Percentiles rank a stretch among this genome's conserved stretches.
Evolutionary conservation across 2,797 vertebrate genomes (phyloP).

Genomic region (Phrynocephalus vlangalii): DNA sequence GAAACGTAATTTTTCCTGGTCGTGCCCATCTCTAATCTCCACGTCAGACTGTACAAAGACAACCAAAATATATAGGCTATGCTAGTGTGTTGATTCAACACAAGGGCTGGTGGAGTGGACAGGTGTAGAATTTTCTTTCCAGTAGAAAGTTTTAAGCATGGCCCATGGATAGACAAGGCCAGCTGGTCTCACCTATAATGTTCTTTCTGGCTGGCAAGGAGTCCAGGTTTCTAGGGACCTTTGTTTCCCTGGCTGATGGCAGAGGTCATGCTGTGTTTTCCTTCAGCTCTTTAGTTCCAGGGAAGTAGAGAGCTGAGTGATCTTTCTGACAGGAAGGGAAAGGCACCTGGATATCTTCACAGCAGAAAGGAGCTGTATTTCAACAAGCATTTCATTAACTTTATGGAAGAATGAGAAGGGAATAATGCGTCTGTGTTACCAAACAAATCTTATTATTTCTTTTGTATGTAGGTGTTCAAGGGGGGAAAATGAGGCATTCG

Average conservation of each 20-base stretch:
- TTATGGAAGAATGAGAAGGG: constrained; percentile 25
- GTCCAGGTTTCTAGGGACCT: not conserved
- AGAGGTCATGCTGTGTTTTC: not conserved
- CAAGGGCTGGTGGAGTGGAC: not conserved
- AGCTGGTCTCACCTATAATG: not conserved
- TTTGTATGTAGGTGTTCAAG: constrained; percentile 14
- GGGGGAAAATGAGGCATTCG: constrained; percentile 18
- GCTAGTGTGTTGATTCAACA: no score
- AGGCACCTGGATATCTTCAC: not conserved
- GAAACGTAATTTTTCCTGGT: no score
- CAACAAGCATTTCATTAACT: constrained; percentile 10
- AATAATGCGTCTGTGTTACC: not conserved
- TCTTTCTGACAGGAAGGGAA: not conserved
- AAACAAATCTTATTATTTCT: constrained; percentile 12
- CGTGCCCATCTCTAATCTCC: no score
- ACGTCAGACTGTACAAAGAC: no score
- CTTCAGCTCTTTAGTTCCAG: not conserved
- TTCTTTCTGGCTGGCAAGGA: not conserved
- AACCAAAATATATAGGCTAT: no score
- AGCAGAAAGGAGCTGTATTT: constrained; percentile 17
- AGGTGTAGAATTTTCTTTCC: not conserved
- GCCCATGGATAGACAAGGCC: not conserved
- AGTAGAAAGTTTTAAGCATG: not conserved
- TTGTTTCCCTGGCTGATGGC: not conserved
- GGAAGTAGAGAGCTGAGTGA: not conserved